Conservation (phyloP, 2,797 vertebrate species). For the Channa striata region DNA sequence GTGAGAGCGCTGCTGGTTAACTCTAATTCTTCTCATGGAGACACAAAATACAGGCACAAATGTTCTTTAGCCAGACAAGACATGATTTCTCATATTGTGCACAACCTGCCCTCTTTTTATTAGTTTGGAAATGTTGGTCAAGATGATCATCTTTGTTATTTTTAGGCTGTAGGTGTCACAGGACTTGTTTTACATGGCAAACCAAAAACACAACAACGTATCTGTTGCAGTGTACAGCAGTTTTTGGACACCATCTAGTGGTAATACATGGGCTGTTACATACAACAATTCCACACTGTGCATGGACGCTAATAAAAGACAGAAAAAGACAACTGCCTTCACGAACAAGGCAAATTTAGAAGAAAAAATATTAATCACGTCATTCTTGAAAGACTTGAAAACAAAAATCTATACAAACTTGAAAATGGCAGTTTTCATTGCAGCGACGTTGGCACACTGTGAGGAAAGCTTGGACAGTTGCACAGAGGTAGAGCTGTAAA, state of each 20-base stretch:
- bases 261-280: conserved; percentile 32
- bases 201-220: background rate
- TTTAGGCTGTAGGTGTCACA: conserved; percentile 20
- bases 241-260: conserved; percentile 79
- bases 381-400: background rate
- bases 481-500: conserved; percentile 42
- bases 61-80: conserved; percentile 22
- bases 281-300: accelerated
- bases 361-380: no score
- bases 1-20: conserved; percentile 5
- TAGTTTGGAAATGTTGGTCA: conserved; percentile 3
- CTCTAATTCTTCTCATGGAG: conserved; percentile 23
- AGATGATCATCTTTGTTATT: conserved; percentile 19
- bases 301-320: background rate
- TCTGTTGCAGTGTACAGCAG: background rate
- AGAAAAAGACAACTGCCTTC: background rate
- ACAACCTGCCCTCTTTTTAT: background rate
- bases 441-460: conserved; percentile 42
- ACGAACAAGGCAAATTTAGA: background rate
- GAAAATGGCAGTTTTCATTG: conserved; percentile 35
- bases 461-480: conserved; percentile 1
- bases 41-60: conserved; percentile 20
- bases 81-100: background rate
- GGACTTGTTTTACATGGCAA: conserved; percentile 18
- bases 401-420: background rate